Evolutionary conservation across 2,113 vertebrate species (phyloP), one percentile per base, ranked within the genome.

Genomic region (Panthera tigris): DNA sequence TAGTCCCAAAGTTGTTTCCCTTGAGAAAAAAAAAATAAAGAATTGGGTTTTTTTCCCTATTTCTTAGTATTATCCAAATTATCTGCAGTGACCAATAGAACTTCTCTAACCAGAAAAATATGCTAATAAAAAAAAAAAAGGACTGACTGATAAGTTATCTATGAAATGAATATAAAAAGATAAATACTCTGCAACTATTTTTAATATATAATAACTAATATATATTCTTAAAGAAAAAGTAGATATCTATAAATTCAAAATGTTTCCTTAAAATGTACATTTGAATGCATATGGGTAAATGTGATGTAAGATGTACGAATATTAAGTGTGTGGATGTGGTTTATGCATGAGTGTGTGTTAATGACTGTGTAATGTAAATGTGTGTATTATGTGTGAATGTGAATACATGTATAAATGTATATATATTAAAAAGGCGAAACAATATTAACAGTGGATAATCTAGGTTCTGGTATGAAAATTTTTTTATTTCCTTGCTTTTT

Each of bases 1-100:
- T 2, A 82, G 65, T 71, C 29, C 10, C 68, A n/a, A 82, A 82
- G 33, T 39, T 80, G 21, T n/a, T 36, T 55, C 66, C 52, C 31
- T 57, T 79, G 33, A 89, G 63, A 65, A 91, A 88, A 83, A 87
- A 94, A 88, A 83, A 87, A 88, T 18, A 91, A 80, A 76, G 50
- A 80, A 87, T 25, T 65, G 57, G 4, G 3, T 10, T 61, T 79
- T 85, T 66, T 27, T 52, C 10, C 88, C 71, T 1, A 33, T 31
- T 84, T 39, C n/a, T 68, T n/a, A 25, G 5, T 86, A 55, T 95
- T 84, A 79, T 55, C 33, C 52, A 93, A 48, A 95, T 50, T 69
- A 4, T 74, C 71, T 79, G 23, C n/a, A 86, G 27, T 82, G 74
- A 50, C 23, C 33, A 45, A 82, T 1, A 95, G 65, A 74, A 55